Conservation (phyloP, 2,113 vertebrate species). For the Copsychus sechellarum region DNA sequence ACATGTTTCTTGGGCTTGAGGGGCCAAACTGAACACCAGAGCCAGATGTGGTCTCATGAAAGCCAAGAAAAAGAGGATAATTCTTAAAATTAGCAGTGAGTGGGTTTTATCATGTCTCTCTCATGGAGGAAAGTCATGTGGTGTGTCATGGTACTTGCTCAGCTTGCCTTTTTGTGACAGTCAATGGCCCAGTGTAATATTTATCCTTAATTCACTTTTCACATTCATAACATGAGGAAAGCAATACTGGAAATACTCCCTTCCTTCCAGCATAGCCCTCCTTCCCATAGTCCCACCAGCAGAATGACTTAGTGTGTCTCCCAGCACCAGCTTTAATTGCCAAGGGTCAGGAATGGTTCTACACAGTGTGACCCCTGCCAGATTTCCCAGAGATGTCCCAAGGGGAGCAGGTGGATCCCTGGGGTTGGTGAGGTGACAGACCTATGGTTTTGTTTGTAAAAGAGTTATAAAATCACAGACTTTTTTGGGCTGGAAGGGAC, state of each 20-base stretch:
- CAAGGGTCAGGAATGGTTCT: neutral
- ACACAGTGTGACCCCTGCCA: rapidly evolving
- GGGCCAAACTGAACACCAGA: neutral
- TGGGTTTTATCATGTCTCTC: neutral
- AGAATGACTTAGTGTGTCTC: neutral
- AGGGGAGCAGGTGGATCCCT: rapidly evolving
- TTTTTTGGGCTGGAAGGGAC: neutral
- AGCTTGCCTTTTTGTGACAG: neutral
- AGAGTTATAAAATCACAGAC: neutral
- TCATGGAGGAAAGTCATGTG: neutral
- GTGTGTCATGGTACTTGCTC: neutral
- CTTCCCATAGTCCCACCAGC: neutral
- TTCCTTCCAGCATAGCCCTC: neutral
- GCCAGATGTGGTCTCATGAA: neutral
- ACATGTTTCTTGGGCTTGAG: neutral
- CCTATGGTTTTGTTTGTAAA: rapidly evolving
- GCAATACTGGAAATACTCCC: neutral
- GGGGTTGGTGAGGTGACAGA: neutral
- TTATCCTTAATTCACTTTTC: neutral
- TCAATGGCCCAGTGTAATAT: neutral
- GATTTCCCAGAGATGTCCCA: neutral
- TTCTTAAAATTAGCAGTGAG: neutral
- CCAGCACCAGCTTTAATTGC: neutral
- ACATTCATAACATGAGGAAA: neutral
- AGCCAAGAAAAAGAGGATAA: neutral